Evolutionary conservation across 1,140 invertebrate genomes (phyloP), one percentile per base, ranked within the genome.

Genomic region (Drosophila bipectinata): DNA sequence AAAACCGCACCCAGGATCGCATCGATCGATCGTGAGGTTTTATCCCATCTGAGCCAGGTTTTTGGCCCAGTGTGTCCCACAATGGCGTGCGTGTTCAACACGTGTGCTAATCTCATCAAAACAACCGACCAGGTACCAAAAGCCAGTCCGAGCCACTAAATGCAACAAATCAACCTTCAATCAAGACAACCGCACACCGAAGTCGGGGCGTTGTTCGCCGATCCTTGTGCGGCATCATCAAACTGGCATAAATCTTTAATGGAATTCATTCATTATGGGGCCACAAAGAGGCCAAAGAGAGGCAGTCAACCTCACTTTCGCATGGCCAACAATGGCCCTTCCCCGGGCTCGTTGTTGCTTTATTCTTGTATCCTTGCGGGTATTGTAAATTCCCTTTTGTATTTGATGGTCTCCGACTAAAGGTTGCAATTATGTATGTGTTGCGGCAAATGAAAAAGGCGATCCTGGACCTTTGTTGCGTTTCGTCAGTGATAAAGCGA

Each of bases 171-270:
- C 89, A 91, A 87, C 79, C 90, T 91, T 90, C 81, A 91, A 91
- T 88, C 90, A 91, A 91, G 83, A 48, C 72, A 60, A 71, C 53
- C 58, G 62, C 62, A 53, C 44, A 37, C 24, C 44, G 28, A 39
- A 30, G 78, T 12, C 78, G 49, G 75, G 72, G 64, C 64, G 75
- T 72, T 67, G 73, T 68, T 47, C 32, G 67, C 59, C 73, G 72
- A 78, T 84, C 78, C 77, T 67, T 69, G 75, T 72, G 82, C 90
- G 90, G 90, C 90, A 90, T 90, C 90, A 91, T 91, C 90, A 91
- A 91, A 91, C 89, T 91, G 79, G 74, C 81, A 87, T 90, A 91
- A 91, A 91, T 91, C 90, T 91, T 91, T 79, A 87, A 90, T 90
- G 85, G 83, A 88, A 88, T 91, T 91, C 90, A 91, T 91, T 91